Evolutionary conservation across 1,140 invertebrate genomes (phyloP).

Genomic region (Macrostomum lignano): DNA sequence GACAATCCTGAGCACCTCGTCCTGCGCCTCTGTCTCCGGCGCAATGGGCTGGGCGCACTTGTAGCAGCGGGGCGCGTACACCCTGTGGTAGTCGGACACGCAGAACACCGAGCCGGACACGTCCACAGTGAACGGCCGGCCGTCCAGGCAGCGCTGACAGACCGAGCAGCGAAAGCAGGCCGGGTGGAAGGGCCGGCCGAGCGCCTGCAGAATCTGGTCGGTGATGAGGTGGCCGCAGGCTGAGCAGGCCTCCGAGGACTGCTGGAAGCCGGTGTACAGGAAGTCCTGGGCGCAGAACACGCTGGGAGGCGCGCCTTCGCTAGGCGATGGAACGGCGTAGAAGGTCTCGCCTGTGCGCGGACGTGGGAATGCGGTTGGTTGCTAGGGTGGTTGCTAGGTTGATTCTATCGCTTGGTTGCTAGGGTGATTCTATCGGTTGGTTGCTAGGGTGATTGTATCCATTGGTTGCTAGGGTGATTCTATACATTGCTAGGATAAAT

Average conservation of each 20-base stretch:
- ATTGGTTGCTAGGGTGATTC: too few species aligned
- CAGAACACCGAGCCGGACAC: conserved; percentile 94
- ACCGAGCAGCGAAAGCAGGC: conserved; percentile 89
- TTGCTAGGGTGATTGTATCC: too few species aligned
- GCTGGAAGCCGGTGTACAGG: conserved; percentile 86
- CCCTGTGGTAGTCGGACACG: conserved; percentile 81
- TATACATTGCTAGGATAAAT: too few species aligned
- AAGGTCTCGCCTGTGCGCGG: too few species aligned
- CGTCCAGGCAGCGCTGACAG: conserved; percentile 85
- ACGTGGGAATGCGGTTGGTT: too few species aligned
- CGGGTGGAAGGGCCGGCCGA: conserved; percentile 95
- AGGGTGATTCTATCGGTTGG: too few species aligned
- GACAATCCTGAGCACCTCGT: conserved; percentile 80
- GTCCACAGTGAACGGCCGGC: conserved; percentile 82
- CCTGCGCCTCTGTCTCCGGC: conserved; percentile 56
- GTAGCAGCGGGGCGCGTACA: conserved; percentile 77
- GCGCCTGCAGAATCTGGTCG: conserved; percentile 91
- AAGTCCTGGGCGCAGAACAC: too few species aligned
- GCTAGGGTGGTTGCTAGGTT: too few species aligned
- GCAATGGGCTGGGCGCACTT: conserved; percentile 65
- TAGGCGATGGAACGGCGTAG: too few species aligned
- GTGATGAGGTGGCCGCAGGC: conserved; percentile 91
- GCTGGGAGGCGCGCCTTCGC: too few species aligned
- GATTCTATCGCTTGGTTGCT: too few species aligned
- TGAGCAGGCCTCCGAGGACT: conserved; percentile 86